Evolutionary conservation across 2,888 invertebrate genomes (phyloP).

Genomic region (Clepsis dumicolana): DNA sequence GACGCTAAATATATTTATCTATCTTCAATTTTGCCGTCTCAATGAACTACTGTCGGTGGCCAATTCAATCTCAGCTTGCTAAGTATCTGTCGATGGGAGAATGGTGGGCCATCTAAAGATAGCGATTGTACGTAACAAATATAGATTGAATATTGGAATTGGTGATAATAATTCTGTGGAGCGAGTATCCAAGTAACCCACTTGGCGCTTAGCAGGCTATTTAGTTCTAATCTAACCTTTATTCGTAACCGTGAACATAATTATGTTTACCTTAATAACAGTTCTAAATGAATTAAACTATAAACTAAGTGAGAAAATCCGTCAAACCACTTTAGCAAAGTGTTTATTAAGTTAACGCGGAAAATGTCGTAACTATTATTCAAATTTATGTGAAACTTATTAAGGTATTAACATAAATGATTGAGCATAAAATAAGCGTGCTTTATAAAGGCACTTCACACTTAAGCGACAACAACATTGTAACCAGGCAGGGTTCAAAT

Average conservation of each 20-base stretch:
- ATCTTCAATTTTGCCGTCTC: too few species aligned
- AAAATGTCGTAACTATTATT: conserved; percentile 34
- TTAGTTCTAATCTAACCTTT: neutral
- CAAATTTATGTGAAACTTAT: conserved; percentile 35
- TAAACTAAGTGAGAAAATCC: conserved; percentile 31
- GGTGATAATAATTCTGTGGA: too few species aligned
- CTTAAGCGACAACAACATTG: neutral
- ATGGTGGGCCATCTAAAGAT: too few species aligned
- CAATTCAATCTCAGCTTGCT: too few species aligned
- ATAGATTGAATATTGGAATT: too few species aligned
- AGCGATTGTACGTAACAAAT: too few species aligned
- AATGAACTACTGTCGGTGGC: too few species aligned
- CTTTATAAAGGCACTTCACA: conserved; percentile 24
- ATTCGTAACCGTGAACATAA: neutral
- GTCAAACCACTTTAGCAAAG: conserved; percentile 21
- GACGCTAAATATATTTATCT: too few species aligned
- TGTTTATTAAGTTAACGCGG: conserved; percentile 33
- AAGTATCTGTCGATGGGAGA: too few species aligned
- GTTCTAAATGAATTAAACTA: neutral
- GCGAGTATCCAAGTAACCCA: too few species aligned
- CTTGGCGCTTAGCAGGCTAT: too few species aligned
- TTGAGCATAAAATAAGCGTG: conserved; percentile 11
- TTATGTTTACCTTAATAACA: conserved; percentile 10
- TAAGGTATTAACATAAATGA: conserved; percentile 23
- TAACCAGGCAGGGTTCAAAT: neutral